phyloP scores from a whole-genome alignment of 2,888 invertebrate species.

The Hirtodrosophila alboralis region DNA sequence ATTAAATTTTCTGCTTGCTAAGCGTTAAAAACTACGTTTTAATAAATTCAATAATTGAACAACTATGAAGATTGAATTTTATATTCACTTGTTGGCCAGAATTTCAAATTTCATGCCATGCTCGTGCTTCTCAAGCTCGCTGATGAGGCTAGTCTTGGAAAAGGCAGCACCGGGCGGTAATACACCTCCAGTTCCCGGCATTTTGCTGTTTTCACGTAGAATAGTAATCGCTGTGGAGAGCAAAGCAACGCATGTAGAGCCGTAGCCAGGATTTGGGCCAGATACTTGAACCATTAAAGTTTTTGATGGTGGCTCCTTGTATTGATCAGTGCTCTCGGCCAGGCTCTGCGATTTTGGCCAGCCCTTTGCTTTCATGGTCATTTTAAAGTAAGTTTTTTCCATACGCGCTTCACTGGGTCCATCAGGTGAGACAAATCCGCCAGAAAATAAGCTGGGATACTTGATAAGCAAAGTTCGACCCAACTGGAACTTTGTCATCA shows the following conservation, averaged over 20 bases:
- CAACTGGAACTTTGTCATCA: constrained; percentile 87
- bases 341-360: constrained; percentile 88
- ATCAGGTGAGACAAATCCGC: constrained; percentile 88
- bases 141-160: constrained; percentile 90
- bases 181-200: constrained; percentile 95
- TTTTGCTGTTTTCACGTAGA: constrained; percentile 89
- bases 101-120: constrained; percentile 90
- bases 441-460: constrained; percentile 89
- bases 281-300: constrained; percentile 87
- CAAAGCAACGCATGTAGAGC: constrained; percentile 90
- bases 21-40: background rate
- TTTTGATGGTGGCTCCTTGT: constrained; percentile 86
- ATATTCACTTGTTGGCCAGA: constrained; percentile 77
- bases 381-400: constrained; percentile 87
- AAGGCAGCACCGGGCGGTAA: constrained; percentile 94
- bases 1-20: constrained; percentile 3
- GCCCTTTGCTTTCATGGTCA: constrained; percentile 91
- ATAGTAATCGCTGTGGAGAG: constrained; percentile 90
- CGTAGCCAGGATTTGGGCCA: constrained; percentile 88
- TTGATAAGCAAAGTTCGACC: constrained; percentile 88
- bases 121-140: constrained; percentile 87
- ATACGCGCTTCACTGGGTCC: constrained; percentile 87
- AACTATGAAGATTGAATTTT: too few species aligned
- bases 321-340: constrained; percentile 85
- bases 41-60: too few species aligned